These are phyloP conservation scores for Deroptyus accipitrinus DNA, from an alignment of 2,113 vertebrate genomes.

Conservation along the genomic window DNA sequence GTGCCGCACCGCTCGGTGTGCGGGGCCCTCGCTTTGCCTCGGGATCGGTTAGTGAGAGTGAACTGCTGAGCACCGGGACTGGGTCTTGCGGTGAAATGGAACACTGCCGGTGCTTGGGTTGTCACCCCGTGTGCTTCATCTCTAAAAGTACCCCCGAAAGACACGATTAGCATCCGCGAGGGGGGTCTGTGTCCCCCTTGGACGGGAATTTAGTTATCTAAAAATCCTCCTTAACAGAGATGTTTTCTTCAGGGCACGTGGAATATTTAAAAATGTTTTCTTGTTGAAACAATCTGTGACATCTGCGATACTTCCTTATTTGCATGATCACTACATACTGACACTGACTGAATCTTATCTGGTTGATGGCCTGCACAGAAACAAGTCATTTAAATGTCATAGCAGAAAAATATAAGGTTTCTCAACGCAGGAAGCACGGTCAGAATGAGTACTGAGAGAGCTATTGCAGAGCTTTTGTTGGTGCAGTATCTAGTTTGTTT, in stretches of 20 bases:
- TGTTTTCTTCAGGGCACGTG: neutral
- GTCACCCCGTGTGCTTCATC: neutral
- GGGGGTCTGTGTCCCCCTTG: neutral
- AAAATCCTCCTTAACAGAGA: neutral
- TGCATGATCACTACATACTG: too few relatives aligned
- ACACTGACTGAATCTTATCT: neutral
- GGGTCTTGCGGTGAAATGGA: neutral
- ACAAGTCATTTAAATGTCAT: neutral
- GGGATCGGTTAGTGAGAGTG: fast-evolving
- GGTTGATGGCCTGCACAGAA: neutral
- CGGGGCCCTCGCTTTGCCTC: neutral
- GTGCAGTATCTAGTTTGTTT: neutral
- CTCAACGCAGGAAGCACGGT: neutral
- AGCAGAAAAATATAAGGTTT: neutral
- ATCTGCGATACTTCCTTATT: neutral
- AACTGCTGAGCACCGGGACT: neutral
- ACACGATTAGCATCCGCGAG: neutral
- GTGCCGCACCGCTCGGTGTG: neutral
- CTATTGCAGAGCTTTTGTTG: neutral
- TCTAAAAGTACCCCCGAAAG: neutral
- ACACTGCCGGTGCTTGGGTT: neutral
- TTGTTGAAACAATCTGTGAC: neutral
- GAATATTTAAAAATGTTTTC: neutral
- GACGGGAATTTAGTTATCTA: too few relatives aligned
- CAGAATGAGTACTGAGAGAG: neutral